Percentiles rank a stretch among this genome's conserved stretches.
phyloP scores from a whole-genome alignment of 2,888 invertebrate genomes.

The Empis livida region DNA sequence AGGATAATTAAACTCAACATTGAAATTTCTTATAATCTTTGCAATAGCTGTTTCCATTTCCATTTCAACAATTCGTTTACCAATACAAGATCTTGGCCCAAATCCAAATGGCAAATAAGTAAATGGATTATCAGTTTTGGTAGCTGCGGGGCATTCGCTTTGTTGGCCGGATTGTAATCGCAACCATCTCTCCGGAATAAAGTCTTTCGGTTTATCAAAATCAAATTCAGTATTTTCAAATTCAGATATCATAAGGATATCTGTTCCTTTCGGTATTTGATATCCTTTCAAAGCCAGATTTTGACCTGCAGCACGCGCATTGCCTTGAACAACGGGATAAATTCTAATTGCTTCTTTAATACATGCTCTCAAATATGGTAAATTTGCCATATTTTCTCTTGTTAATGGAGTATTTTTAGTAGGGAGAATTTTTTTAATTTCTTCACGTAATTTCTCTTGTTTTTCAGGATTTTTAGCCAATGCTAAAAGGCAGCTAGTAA shows the following conservation, averaged over 20 bases:
- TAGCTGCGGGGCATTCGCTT: slow-evolving; percentile 10
- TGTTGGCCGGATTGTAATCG: neutral
- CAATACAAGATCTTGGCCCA: slow-evolving; percentile 43
- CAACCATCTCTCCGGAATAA: slow-evolving; percentile 57
- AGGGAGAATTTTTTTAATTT: slow-evolving; percentile 38
- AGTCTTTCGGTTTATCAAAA: slow-evolving; percentile 37
- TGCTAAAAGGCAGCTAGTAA: slow-evolving; percentile 17
- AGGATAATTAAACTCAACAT: slow-evolving; percentile 22
- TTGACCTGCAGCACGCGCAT: slow-evolving; percentile 39
- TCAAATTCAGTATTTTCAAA: slow-evolving; percentile 48
- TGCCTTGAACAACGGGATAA: slow-evolving; percentile 44
- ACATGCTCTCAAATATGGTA: slow-evolving; percentile 55
- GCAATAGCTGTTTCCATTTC: slow-evolving; percentile 44
- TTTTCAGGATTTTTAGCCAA: slow-evolving; percentile 50
- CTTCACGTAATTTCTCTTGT: slow-evolving; percentile 49
- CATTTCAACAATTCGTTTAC: slow-evolving; percentile 53
- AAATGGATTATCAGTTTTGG: slow-evolving; percentile 13
- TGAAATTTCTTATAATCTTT: slow-evolving; percentile 24
- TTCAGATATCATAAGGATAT: slow-evolving; percentile 56
- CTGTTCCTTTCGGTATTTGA: slow-evolving; percentile 45
- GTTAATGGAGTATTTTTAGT: slow-evolving; percentile 35
- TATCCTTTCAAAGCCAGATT: slow-evolving; percentile 49
- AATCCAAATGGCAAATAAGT: slow-evolving; percentile 15
- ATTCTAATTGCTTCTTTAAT: slow-evolving; percentile 57
- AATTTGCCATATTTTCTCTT: slow-evolving; percentile 34